phyloP scores from a whole-genome alignment of 64 coral and sea anemone species.

The Dendrophyllia cribrosa region DNA sequence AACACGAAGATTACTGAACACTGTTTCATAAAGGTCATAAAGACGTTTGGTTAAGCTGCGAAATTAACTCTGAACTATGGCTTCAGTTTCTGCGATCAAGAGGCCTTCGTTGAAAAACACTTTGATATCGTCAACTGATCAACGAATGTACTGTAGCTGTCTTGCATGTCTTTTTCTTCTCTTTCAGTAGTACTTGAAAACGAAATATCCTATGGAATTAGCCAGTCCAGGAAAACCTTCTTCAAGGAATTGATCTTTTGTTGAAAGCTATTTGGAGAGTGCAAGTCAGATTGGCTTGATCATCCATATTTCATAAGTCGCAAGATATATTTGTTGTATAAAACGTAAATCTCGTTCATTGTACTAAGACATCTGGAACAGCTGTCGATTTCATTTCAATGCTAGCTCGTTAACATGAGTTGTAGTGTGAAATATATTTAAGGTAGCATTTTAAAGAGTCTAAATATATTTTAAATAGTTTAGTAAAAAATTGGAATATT shows the following conservation, averaged over 20 bases:
- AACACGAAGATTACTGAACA: neutral
- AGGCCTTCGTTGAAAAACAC: no score
- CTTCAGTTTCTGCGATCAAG: neutral
- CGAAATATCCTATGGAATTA: neutral
- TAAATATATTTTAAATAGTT: neutral
- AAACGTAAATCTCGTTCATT: neutral
- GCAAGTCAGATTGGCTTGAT: neutral
- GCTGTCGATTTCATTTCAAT: neutral
- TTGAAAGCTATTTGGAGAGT: neutral
- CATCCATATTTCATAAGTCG: slow-evolving; percentile 32
- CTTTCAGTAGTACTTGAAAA: neutral
- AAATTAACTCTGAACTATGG: neutral
- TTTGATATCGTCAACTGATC: no score
- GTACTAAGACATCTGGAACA: neutral
- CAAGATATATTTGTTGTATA: neutral
- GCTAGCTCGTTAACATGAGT: neutral
- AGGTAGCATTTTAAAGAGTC: neutral
- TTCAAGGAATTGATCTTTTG: neutral
- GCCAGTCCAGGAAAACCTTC: neutral
- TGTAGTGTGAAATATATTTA: slow-evolving; percentile 3
- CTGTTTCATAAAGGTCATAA: neutral
- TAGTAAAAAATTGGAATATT: neutral
- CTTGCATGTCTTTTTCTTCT: neutral
- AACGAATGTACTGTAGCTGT: no score
- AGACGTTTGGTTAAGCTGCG: neutral